These are phyloP conservation scores for Euleptes europaea DNA, from an alignment of 2,113 vertebrate species.

Conservation along the genomic window DNA sequence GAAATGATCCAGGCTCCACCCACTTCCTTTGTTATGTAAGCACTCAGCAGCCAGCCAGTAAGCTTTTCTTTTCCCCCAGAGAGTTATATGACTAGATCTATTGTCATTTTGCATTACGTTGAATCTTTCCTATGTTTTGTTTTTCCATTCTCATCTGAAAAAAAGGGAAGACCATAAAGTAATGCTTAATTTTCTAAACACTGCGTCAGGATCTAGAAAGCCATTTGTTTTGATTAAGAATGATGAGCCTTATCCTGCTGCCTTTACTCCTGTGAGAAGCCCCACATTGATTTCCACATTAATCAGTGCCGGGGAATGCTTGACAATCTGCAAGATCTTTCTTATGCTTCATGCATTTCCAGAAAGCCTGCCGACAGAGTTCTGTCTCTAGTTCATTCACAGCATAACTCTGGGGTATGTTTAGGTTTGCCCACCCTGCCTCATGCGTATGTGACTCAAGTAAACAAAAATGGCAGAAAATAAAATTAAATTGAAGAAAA, in stretches of 20 bases:
- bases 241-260: conserved; percentile 5
- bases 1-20: neutral
- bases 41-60: neutral
- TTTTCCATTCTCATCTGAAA: conserved; percentile 24
- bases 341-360: conserved; percentile 27
- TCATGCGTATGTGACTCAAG: conserved; percentile 21
- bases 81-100: neutral
- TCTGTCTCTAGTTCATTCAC: neutral
- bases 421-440: conserved; percentile 1
- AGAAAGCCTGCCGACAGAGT: conserved; percentile 19
- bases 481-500: conserved; percentile 34
- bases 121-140: neutral
- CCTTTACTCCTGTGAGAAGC: conserved; percentile 18
- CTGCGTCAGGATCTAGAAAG: conserved; percentile 15
- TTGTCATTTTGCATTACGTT: neutral
- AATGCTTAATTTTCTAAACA: neutral
- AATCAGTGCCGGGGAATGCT: conserved; percentile 25
- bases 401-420: conserved; percentile 14
- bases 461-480: conserved; percentile 23
- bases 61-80: neutral
- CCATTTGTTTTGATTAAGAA: neutral
- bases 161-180: neutral
- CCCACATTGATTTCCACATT: conserved; percentile 21
- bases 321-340: conserved; percentile 19
- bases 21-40: neutral